Base-by-base conservation (phyloP, 2,113 vertebrate genomes). In the Orthochromis malagaraziensis region DNA sequence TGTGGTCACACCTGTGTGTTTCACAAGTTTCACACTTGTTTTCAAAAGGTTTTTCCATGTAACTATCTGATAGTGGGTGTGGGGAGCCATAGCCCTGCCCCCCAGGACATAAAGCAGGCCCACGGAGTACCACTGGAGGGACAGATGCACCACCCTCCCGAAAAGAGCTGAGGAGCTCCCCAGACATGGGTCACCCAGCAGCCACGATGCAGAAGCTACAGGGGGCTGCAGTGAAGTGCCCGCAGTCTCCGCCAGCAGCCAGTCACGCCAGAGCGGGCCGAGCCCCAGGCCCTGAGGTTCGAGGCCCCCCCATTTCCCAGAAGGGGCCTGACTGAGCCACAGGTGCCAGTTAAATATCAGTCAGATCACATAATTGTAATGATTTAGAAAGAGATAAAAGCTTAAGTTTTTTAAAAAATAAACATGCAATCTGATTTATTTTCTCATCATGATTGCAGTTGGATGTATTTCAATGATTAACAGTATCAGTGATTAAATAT, bases 401-500 rank as follows among this genome's bases (percentile, higher is more conserved):
- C 0, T 31, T 58, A 4, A 55, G 0, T 0, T 3, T 5, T 8
- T 13, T 19, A 29, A 11, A 63, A 33, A 2, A n/a, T 33, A 19
- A 63, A 63, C 58, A 63, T 63, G 9, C 58, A 33, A 6, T 63
- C 29, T 63, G 29, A 33, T 33, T 19, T 33, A 33, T 33, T 0
- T 63, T 0, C 58, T 63, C 58, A 63, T 33, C 29, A 63, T 11
- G 29, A 33, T 0, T 33, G 58, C 58, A 63, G 58, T 63, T 63
- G 29, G 58, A 33, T 63, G 29, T 63, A 19, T 19, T 19, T 33
- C 29, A 63, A 33, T 63, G 29, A 63, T 63, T 63, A 33, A 63
- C 16, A 63, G 58, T 19, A 63, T 33, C 58, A 63, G 29, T 33
- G 29, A 60, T 60, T 60, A 60, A 33, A 33, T 6, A 19, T 60